These are phyloP conservation scores for Darevskia mixta DNA, from an alignment of 2,797 vertebrate genomes.

Conservation along the genomic window DNA sequence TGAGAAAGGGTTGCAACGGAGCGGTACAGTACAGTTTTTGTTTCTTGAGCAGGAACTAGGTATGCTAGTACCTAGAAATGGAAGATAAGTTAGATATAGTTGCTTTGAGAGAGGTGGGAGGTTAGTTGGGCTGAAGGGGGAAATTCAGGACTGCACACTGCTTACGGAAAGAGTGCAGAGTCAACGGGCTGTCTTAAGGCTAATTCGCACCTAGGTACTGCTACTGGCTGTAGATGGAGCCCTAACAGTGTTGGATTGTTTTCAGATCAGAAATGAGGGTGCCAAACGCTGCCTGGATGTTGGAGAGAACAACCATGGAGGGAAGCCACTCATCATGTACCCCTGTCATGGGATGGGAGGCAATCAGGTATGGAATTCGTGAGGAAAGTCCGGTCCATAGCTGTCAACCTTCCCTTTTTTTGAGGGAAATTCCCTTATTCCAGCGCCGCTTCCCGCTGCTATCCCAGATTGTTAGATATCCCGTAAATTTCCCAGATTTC, in stretches of 20 bases:
- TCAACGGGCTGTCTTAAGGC: neutral
- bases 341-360: conserved; percentile 95
- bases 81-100: neutral
- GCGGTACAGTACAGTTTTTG: too few relatives aligned
- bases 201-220: neutral
- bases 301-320: conserved; percentile 87
- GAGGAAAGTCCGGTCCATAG: accelerated
- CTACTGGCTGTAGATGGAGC: neutral
- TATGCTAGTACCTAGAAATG: neutral
- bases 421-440: too few relatives aligned
- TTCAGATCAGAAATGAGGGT: conserved; percentile 89
- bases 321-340: conserved; percentile 94
- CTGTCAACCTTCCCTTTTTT: too few relatives aligned
- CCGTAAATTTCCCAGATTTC: too few relatives aligned
- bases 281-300: conserved; percentile 89
- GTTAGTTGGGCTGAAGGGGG: neutral
- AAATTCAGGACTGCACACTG: neutral
- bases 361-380: conserved; percentile 87
- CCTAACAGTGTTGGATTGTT: neutral
- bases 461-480: too few relatives aligned
- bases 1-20: neutral
- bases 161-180: neutral
- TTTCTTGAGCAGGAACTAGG: too few relatives aligned
- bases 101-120: neutral
- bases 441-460: too few relatives aligned